Conservation (phyloP, 2,113 vertebrate genomes). For the Candoia aspera region DNA sequence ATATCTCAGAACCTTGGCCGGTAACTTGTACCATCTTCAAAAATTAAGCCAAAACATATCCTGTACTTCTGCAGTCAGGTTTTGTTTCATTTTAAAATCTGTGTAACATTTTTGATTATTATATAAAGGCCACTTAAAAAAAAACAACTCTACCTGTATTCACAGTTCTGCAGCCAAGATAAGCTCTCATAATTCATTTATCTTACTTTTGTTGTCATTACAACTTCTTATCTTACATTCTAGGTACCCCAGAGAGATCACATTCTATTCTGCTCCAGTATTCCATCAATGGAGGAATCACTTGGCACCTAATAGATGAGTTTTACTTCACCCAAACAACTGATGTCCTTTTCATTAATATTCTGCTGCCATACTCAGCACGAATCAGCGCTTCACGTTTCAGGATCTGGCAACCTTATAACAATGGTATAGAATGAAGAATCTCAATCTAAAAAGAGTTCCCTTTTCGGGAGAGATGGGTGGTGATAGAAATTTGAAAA, state of each 20-base stretch:
- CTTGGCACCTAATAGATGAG: conserved; percentile 94
- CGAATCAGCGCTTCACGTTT: conserved; percentile 93
- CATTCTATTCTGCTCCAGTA: conserved; percentile 95
- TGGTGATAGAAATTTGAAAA: no score
- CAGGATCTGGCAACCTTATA: conserved; percentile 96
- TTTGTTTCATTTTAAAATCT: background rate
- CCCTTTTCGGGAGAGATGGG: no score
- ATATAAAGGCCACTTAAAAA: background rate
- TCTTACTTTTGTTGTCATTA: background rate
- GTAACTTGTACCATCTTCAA: background rate
- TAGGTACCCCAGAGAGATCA: conserved; percentile 93
- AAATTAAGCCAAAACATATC: background rate
- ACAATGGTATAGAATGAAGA: conserved; percentile 80
- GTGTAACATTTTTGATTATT: background rate
- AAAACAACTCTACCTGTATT: background rate
- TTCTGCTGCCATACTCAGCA: conserved; percentile 85
- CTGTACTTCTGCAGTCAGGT: background rate
- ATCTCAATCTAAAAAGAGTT: no score
- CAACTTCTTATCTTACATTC: conserved; percentile 26
- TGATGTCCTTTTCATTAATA: conserved; percentile 91
- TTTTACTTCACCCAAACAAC: conserved; percentile 96
- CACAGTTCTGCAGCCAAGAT: background rate
- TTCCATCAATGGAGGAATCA: conserved; percentile 93
- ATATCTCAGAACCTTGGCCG: background rate
- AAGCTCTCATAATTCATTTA: background rate